Percentiles rank a stretch among this genome's conserved stretches.
These are phyloP conservation scores for Sebastes nivosus DNA, from an alignment of 2,797 vertebrate genomes.

Conservation along the genomic window DNA sequence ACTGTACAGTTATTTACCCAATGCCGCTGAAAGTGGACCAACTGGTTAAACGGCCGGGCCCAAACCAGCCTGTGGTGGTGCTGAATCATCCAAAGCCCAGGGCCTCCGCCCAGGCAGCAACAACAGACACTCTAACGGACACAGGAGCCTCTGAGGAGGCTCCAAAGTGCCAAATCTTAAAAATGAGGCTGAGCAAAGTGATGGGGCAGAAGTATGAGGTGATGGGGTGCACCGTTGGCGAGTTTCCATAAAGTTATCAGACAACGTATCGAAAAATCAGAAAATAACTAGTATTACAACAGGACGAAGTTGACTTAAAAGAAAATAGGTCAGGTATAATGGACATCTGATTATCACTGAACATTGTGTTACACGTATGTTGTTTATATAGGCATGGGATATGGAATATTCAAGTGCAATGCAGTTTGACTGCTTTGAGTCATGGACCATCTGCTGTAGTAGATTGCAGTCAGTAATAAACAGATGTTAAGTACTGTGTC, in stretches of 20 bases:
- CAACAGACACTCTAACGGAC: conserved; percentile 14
- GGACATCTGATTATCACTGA: conserved; percentile 9
- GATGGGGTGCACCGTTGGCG: conserved; percentile 83
- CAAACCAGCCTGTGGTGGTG: conserved; percentile 95
- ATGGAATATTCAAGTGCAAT: conserved; percentile 55
- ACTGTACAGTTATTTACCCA: conserved; percentile 69
- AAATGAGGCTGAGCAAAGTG: conserved; percentile 93
- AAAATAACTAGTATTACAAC: conserved; percentile 24
- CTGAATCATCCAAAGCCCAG: conserved; percentile 93
- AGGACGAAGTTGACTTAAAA: neutral
- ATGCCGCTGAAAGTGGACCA: conserved; percentile 88
- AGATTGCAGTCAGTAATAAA: conserved; percentile 4
- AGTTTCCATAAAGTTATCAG: conserved; percentile 56
- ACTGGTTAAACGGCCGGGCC: conserved; percentile 87
- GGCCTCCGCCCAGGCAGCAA: conserved; percentile 34
- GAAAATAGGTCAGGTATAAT: neutral
- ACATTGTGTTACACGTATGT: conserved; percentile 29
- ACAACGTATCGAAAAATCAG: neutral
- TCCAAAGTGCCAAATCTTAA: conserved; percentile 88
- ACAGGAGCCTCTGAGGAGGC: conserved; percentile 40
- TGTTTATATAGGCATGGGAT: conserved; percentile 27
- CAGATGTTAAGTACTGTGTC: conserved; percentile 29
- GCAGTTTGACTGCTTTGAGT: neutral
- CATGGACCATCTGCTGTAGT: conserved; percentile 16
- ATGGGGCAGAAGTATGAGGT: conserved; percentile 91